phyloP scores from a whole-genome alignment of 2,888 invertebrate genomes.

The Thelaira solivaga region DNA sequence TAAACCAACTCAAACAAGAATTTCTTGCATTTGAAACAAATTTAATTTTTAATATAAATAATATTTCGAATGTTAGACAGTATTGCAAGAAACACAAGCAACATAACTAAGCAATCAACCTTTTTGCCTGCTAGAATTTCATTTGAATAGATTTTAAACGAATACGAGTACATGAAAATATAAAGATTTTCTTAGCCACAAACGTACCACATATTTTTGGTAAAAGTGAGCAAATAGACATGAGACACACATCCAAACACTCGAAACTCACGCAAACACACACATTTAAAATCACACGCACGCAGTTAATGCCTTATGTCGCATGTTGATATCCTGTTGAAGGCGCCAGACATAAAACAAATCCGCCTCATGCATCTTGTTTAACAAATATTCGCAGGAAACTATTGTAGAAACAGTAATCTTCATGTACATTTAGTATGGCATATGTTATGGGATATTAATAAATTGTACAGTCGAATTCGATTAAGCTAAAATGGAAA shows the following conservation, averaged over 20 bases:
- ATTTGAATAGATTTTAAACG: slow-evolving; percentile 12
- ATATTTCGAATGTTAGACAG: slow-evolving; percentile 34
- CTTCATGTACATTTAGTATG: no score
- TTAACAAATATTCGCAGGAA: background rate
- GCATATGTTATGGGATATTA: background rate
- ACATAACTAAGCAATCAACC: background rate
- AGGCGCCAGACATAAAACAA: slow-evolving; percentile 28
- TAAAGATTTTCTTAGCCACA: slow-evolving; percentile 38
- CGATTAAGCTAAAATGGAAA: no score
- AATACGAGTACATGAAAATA: slow-evolving; percentile 8
- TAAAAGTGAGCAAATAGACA: slow-evolving; percentile 29
- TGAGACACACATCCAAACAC: background rate
- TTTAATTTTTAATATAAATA: slow-evolving; percentile 39
- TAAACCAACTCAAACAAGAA: background rate
- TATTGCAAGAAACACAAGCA: background rate
- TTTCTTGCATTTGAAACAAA: slow-evolving; percentile 1
- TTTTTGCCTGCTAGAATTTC: background rate
- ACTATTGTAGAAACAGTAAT: no score
- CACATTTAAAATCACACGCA: background rate
- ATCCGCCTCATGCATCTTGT: slow-evolving; percentile 20
- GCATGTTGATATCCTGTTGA: slow-evolving; percentile 10
- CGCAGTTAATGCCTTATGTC: background rate
- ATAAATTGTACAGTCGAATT: no score
- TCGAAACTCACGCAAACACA: background rate
- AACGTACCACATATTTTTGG: slow-evolving; percentile 45